These are phyloP conservation scores for Acanthoscelides obtectus DNA, from an alignment of 2,888 invertebrate species.

Conservation along the genomic window DNA sequence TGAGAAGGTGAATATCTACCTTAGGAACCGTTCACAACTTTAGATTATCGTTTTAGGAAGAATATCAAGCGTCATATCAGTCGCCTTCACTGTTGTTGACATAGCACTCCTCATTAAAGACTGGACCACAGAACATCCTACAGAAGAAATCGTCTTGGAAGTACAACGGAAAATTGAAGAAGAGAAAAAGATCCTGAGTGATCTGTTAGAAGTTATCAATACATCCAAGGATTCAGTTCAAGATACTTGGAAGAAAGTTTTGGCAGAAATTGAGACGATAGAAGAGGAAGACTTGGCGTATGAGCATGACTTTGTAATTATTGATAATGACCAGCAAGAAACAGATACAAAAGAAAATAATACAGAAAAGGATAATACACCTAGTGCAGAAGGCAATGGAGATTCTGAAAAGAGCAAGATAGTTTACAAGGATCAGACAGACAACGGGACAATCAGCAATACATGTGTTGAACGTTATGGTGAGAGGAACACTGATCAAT, in stretches of 20 bases:
- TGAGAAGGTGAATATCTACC: no score
- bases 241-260: conserved; percentile 16
- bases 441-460: no score
- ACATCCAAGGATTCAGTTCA: conserved; percentile 18
- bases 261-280: conserved; percentile 22
- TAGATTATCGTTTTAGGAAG: no score
- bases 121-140: conserved; percentile 27
- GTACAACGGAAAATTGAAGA: conserved; percentile 20
- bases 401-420: neutral
- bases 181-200: conserved; percentile 18
- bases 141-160: conserved; percentile 24
- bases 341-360: neutral
- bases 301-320: conserved; percentile 26
- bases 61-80: conserved; percentile 25
- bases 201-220: conserved; percentile 21
- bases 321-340: conserved; percentile 13
- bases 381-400: neutral
- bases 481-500: no score
- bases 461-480: no score
- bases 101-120: conserved; percentile 25
- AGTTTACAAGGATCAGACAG: no score
- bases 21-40: no score
- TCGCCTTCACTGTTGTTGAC: conserved; percentile 26
- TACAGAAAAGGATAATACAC: no score
- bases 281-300: conserved; percentile 21